Evolutionary conservation across 1,140 invertebrate genomes (phyloP), one percentile per base, ranked within the genome.

Genomic region (Liolophura sinensis): DNA sequence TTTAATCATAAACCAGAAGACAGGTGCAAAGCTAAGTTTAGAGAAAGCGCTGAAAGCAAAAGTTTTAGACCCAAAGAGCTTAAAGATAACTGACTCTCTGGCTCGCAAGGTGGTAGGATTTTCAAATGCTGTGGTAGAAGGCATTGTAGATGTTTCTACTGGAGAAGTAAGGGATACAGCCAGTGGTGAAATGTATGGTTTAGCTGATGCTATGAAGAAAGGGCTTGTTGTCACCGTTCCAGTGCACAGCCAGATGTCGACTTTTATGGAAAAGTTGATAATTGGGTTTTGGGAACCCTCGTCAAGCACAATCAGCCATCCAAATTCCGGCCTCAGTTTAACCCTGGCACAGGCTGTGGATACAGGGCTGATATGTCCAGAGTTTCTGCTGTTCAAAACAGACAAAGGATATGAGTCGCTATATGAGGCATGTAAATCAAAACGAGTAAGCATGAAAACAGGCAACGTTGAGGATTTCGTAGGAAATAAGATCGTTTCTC

Each of bases 281-380:
- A 79, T 55, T 58, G 69, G 69, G 24, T 75, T 74, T 63, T 74
- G 76, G 73, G 68, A 76, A 55, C 57, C 58, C 55, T 52, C 64
- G n/a, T 59, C 59, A 24, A 70, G 72, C 46, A 70, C 67, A 50
- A 52, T 77, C 51, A 59, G 72, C 64, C 92, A 96, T 87, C 92
- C 93, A 5, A 87, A 91, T 50, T 95, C 91, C 20, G 89, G 89
- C n/a, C 88, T 93, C 74, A 79, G 88, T 3, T 71, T 94, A 11
- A 90, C 87, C 40, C 84, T 95, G 5, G 86, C 87, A 64, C 92
- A 96, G 81, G 92, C 93, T 18, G 87, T 96, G 20, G 88, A 90
- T 54, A 54, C 51, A 54, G 51, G 12, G 9, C 31, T 40, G 31
- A 40, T 40, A 40, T 40, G 9, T 40, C 31, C 31, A 40, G 31